phyloP scores from a whole-genome alignment of 2,113 vertebrate genomes.

The Leptodactylus fuscus region DNA sequence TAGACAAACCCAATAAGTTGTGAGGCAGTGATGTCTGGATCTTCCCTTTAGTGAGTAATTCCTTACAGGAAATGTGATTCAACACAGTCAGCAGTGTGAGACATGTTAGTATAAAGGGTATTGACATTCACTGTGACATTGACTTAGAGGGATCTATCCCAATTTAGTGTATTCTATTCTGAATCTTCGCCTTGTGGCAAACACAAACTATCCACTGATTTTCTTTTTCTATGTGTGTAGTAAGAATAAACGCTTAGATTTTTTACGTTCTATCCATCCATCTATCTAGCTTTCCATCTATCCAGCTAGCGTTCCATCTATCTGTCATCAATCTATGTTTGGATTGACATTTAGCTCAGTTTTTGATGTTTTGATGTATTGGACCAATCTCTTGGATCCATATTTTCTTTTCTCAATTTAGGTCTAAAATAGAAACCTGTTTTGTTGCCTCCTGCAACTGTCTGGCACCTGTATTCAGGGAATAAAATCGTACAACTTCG shows the following conservation, averaged over 20 bases:
- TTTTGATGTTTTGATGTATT: not conserved
- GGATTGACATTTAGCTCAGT: not conserved
- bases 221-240: not conserved
- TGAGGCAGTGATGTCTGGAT: not conserved
- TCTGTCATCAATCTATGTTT: not conserved
- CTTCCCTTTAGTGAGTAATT: slow-evolving; percentile 52
- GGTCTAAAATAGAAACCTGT: not conserved
- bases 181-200: no score
- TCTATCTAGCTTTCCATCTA: no score
- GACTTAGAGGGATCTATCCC: not conserved
- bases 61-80: slow-evolving; percentile 48
- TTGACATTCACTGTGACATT: slow-evolving; percentile 25
- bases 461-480: not conserved
- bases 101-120: slow-evolving; percentile 32
- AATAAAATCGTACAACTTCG: not conserved
- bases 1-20: slow-evolving; percentile 43
- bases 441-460: not conserved
- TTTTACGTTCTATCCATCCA: no score
- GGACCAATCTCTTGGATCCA: not conserved
- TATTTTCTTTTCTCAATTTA: slow-evolving; percentile 5
- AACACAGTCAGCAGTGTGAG: slow-evolving; percentile 36
- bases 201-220: not conserved
- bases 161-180: slow-evolving; percentile 20
- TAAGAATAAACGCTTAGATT: not conserved
- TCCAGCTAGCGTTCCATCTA: no score